Evolutionary conservation across 2,113 vertebrate genomes (phyloP).

Genomic region (Toxostoma redivivum): DNA sequence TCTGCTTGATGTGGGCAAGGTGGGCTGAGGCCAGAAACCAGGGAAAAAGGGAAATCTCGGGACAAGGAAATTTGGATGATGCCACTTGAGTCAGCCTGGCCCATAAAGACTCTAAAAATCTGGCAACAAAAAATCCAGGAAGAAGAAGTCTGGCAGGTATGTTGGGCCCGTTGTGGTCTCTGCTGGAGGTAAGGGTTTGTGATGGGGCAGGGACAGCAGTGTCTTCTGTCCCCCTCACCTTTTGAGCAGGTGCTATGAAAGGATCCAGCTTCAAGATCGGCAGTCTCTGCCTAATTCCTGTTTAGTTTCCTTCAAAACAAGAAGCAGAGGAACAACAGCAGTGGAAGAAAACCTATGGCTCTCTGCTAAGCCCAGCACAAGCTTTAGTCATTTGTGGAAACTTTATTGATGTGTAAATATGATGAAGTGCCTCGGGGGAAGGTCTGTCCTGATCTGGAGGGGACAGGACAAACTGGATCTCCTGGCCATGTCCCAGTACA

Average conservation of each 20-base stretch:
- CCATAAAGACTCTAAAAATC: not conserved
- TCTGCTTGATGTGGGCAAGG: slow-evolving; percentile 55
- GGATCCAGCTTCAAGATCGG: not conserved
- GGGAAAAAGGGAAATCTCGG: not conserved
- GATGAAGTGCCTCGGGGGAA: not conserved
- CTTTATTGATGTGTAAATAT: not conserved
- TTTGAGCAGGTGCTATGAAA: not conserved
- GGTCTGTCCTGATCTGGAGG: not conserved
- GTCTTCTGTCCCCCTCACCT: not conserved
- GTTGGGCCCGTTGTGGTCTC: not conserved
- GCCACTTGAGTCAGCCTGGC: not conserved
- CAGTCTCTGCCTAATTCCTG: not conserved
- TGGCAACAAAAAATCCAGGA: not conserved
- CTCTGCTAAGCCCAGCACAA: not conserved
- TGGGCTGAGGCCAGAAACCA: slow-evolving; percentile 46
- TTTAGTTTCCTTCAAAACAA: not conserved
- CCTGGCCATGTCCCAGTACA: not conserved
- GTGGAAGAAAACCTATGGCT: not conserved
- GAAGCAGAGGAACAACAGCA: not conserved
- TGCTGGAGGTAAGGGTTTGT: not conserved
- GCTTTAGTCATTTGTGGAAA: not conserved
- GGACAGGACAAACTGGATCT: not conserved
- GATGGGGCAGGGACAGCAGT: not conserved
- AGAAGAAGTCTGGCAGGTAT: not conserved
- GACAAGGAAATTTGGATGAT: not conserved